These are phyloP conservation scores for Puffinus mauretanicus DNA, from an alignment of 2,113 vertebrate species.

Conservation along the genomic window DNA sequence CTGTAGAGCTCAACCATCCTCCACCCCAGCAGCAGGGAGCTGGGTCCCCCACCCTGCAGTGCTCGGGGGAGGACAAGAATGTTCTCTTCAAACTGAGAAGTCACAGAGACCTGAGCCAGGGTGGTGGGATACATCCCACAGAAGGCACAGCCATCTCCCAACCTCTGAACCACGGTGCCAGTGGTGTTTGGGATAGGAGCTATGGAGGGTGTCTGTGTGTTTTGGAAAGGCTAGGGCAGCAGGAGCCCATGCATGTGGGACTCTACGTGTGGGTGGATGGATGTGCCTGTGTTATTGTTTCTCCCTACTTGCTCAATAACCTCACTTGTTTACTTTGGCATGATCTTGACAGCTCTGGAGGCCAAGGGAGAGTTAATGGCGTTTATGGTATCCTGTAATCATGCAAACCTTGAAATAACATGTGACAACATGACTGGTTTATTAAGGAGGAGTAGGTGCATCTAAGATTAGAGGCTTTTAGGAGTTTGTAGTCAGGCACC, in stretches of 20 bases:
- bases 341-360: neutral
- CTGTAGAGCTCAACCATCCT: neutral
- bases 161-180: fast-evolving
- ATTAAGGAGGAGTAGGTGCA: neutral
- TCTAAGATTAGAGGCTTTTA: neutral
- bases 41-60: neutral
- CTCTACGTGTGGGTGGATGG: neutral
- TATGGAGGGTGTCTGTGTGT: neutral
- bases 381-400: neutral
- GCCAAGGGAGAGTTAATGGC: neutral
- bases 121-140: neutral
- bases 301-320: neutral
- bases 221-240: neutral
- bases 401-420: neutral
- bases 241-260: neutral
- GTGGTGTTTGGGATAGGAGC: neutral
- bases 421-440: neutral
- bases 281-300: neutral
- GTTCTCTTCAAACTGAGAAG: neutral
- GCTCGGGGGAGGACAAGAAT: too few relatives aligned
- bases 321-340: neutral
- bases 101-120: neutral
- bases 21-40: neutral
- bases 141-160: neutral
- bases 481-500: neutral